A percentile compares a stretch with the other conserved stretches of the same genome.
Evolutionary conservation across 1,140 invertebrate species (phyloP).

Genomic region (Penaeus indicus): DNA sequence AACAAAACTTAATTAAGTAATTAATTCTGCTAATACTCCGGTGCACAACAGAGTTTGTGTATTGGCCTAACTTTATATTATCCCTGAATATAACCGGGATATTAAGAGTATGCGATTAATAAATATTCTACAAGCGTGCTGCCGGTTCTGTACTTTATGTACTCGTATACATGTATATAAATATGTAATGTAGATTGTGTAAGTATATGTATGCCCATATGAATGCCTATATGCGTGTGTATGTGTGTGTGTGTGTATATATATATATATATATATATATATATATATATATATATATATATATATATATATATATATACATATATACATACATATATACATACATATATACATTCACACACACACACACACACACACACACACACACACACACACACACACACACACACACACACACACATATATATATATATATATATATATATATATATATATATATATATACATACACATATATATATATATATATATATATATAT

Average conservation of each 20-base stretch:
- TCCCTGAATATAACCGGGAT: no score
- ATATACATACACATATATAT: neutral
- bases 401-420: neutral
- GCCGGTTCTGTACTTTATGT: no score
- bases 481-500: constrained; percentile 9
- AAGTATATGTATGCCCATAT: neutral
- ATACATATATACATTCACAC: constrained; percentile 7
- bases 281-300: neutral
- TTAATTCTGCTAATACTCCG: no score
- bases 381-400: no score
- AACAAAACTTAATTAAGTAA: no score
- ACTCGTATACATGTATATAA: neutral
- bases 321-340: neutral
- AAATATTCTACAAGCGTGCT: no score
- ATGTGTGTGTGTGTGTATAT: neutral
- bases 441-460: constrained; percentile 9
- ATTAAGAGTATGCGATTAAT: no score
- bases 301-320: neutral
- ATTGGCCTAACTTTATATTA: no score
- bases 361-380: neutral
- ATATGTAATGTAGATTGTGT: no score
- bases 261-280: neutral
- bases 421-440: neutral
- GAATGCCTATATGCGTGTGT: neutral
- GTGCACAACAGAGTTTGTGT: no score